These are phyloP conservation scores for Mythimna loreyi DNA, from an alignment of 2,888 invertebrate genomes.

Conservation along the genomic window DNA sequence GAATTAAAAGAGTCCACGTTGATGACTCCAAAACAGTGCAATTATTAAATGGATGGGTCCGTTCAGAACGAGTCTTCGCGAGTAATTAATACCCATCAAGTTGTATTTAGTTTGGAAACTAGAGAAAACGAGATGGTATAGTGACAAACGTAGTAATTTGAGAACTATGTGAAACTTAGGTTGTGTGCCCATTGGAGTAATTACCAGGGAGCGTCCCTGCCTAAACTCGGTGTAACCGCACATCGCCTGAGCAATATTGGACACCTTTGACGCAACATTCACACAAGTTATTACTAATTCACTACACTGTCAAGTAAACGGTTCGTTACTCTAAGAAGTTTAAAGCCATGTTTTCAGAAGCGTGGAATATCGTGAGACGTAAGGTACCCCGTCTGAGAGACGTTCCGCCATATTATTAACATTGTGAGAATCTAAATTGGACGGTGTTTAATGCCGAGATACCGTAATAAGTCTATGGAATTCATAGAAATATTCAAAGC, in stretches of 20 bases:
- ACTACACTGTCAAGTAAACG: constrained; percentile 50
- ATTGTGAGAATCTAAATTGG: constrained; percentile 38
- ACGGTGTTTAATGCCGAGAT: constrained; percentile 26
- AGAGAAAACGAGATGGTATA: constrained; percentile 44
- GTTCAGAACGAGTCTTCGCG: constrained; percentile 37
- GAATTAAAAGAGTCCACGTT: constrained; percentile 36
- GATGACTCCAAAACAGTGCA: constrained; percentile 46
- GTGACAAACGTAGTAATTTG: constrained; percentile 50
- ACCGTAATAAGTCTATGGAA: constrained; percentile 34
- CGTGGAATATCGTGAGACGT: constrained; percentile 38
- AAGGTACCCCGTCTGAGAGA: constrained; percentile 27
- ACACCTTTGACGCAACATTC: constrained; percentile 56
- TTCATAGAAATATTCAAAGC: constrained; percentile 45
- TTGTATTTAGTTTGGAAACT: constrained; percentile 47
- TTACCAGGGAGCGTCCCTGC: constrained; percentile 34
- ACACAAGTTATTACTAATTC: constrained; percentile 62
- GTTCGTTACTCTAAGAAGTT: constrained; percentile 44
- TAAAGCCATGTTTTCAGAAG: constrained; percentile 43
- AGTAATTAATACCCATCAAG: constrained; percentile 55
- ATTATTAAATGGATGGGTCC: constrained; percentile 39
- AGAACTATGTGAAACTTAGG: constrained; percentile 49
- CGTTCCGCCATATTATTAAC: constrained; percentile 40
- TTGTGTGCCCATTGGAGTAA: constrained; percentile 32
- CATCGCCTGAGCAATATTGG: constrained; percentile 55
- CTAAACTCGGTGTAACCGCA: constrained; percentile 47